phyloP scores from a whole-genome alignment of 2,888 invertebrate genomes.

The Eupeodes luniger region DNA sequence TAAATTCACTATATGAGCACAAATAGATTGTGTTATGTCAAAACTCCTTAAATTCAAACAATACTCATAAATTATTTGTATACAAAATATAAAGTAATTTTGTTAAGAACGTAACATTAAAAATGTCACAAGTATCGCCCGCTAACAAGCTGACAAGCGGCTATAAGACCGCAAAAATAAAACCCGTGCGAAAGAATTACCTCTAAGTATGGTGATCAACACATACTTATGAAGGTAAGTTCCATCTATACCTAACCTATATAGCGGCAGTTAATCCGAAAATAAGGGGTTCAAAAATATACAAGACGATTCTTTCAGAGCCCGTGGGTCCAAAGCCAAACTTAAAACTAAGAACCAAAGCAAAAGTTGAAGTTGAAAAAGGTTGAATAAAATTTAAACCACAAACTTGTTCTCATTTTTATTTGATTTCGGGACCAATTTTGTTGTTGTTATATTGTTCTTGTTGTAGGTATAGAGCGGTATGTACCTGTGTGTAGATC shows the following conservation, averaged over 20 bases:
- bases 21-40: too few relatives aligned
- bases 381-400: constrained; percentile 58
- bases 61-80: too few relatives aligned
- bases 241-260: neutral
- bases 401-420: constrained; percentile 74
- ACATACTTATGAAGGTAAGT: constrained; percentile 23
- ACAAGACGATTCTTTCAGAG: constrained; percentile 26
- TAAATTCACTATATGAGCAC: too few relatives aligned
- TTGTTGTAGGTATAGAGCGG: constrained; percentile 23
- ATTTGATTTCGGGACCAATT: constrained; percentile 65
- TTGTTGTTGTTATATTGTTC: neutral
- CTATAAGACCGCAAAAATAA: constrained; percentile 51
- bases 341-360: constrained; percentile 29
- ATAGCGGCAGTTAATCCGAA: constrained; percentile 32
- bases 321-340: constrained; percentile 20
- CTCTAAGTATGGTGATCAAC: constrained; percentile 66
- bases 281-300: neutral
- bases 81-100: neutral
- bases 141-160: constrained; percentile 72
- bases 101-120: constrained; percentile 38
- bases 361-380: constrained; percentile 3
- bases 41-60: too few relatives aligned
- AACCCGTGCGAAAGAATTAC: constrained; percentile 74
- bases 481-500: too few relatives aligned
- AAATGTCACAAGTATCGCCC: constrained; percentile 62